phyloP scores from a whole-genome alignment of 37 sponge, comb jelly and placozoan species.

The Crambe crambe region DNA sequence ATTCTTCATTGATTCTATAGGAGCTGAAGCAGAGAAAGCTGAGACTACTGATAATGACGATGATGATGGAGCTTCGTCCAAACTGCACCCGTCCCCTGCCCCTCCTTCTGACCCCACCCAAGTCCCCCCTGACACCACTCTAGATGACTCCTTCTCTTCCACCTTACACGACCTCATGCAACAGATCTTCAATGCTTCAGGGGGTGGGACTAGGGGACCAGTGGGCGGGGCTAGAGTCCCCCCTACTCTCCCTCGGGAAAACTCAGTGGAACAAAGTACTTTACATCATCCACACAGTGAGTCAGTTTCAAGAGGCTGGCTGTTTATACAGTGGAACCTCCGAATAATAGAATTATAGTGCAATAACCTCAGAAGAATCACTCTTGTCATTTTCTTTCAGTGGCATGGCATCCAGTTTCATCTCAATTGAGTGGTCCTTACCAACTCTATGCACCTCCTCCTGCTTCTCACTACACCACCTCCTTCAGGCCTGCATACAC shows the following conservation, averaged over 20 bases:
- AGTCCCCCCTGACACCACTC: not conserved
- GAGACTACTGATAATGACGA: no score
- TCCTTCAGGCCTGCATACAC: slow-evolving; percentile 1
- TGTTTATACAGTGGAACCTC: no score
- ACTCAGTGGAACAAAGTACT: not conserved
- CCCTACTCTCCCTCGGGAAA: not conserved
- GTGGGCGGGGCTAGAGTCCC: not conserved
- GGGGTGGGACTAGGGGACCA: not conserved
- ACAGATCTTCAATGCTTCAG: not conserved
- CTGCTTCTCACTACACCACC: not conserved
- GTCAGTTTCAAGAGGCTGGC: no score
- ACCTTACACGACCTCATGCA: slow-evolving; percentile 8
- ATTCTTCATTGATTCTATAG: no score
- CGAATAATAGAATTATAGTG: no score
- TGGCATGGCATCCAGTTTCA: not conserved
- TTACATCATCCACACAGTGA: no score
- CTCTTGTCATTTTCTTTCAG: not conserved
- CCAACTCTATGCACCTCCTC: slow-evolving; percentile 5
- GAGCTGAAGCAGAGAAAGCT: no score
- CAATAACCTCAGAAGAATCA: no score
- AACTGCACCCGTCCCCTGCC: not conserved
- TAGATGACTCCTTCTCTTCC: slow-evolving; percentile 10
- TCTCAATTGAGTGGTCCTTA: not conserved
- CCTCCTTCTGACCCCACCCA: not conserved
- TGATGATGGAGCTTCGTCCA: no score